A percentile compares a stretch with the other conserved stretches of the same genome.
phyloP scores from a whole-genome alignment of 2,797 vertebrate genomes.

The Anguilla marmorata region DNA sequence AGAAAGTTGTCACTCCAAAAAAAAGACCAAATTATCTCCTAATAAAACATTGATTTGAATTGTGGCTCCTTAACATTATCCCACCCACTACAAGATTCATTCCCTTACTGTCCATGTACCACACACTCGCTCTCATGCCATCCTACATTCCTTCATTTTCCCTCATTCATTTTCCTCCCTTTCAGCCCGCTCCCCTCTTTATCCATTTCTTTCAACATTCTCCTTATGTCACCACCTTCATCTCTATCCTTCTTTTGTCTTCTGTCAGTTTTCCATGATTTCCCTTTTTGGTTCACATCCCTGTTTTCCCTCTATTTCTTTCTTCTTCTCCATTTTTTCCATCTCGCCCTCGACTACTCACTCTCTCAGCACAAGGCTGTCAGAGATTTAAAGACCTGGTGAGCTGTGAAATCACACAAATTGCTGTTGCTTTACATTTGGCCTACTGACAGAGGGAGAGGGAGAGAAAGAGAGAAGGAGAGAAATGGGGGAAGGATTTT shows the following conservation, averaged over 20 bases:
- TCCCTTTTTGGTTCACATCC: not conserved
- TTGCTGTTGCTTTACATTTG: constrained; percentile 78
- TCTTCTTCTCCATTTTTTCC: constrained; percentile 45
- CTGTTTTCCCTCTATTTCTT: constrained; percentile 28
- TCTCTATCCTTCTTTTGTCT: constrained; percentile 26
- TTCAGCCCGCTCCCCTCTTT: not conserved
- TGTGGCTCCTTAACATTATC: not conserved
- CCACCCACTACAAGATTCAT: not conserved
- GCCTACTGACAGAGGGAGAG: constrained; percentile 64
- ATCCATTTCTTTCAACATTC: constrained; percentile 12
- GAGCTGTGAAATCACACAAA: constrained; percentile 84
- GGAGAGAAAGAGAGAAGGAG: constrained; percentile 47
- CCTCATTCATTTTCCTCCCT: constrained; percentile 34
- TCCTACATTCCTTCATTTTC: not conserved
- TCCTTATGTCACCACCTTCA: constrained; percentile 24
- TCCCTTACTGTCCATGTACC: not conserved
- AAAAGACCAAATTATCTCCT: too few species aligned
- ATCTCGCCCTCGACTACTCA: constrained; percentile 48
- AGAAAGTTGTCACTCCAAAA: not conserved
- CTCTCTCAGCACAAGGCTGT: constrained; percentile 65
- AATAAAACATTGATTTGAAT: not conserved
- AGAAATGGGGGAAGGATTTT: constrained; percentile 61
- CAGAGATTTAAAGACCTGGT: constrained; percentile 74
- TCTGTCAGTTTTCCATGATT: not conserved
- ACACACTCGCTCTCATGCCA: not conserved